phyloP scores from a whole-genome alignment of 1,140 invertebrate genomes.

The Tenebrio molitor region DNA sequence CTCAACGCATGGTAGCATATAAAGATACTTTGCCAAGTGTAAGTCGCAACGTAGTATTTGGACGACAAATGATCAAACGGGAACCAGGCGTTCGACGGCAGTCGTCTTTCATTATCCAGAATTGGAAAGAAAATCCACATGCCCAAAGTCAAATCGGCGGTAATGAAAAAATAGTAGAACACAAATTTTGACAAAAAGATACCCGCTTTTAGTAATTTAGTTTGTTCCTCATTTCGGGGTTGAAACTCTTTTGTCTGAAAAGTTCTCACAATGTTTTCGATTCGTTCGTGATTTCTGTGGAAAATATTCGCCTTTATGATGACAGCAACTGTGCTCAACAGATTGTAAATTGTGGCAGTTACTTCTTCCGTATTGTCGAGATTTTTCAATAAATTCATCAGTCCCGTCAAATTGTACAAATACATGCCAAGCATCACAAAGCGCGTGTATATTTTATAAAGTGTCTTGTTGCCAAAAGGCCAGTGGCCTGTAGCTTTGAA shows the following conservation, averaged over 20 bases:
- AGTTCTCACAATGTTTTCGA: not conserved
- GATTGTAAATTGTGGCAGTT: conserved; percentile 13
- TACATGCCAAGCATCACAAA: conserved; percentile 4
- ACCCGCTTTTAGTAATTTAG: not conserved
- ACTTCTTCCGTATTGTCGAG: conserved; percentile 4
- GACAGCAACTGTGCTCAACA: conserved; percentile 1
- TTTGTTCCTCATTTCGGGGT: not conserved
- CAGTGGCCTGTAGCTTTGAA: not conserved
- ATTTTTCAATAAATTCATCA: conserved; percentile 1
- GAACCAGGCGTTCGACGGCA: conserved; percentile 18
- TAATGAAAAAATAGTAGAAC: conserved; percentile 5
- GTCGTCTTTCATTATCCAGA: conserved; percentile 6
- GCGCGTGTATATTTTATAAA: not conserved
- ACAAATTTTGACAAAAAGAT: conserved; percentile 2
- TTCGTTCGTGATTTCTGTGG: not conserved
- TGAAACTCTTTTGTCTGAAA: not conserved
- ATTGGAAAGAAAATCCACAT: conserved; percentile 8
- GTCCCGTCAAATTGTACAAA: conserved; percentile 8
- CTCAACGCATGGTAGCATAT: conserved; percentile 9
- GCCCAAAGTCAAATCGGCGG: not conserved
- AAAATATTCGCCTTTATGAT: conserved; percentile 5
- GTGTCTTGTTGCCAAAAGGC: not conserved
- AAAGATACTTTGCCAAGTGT: conserved; percentile 23
- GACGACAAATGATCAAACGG: not conserved
- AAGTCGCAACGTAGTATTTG: not conserved